Evolutionary conservation across 92 coral and sea anemone species (phyloP).

Genomic region (Metridium senile): DNA sequence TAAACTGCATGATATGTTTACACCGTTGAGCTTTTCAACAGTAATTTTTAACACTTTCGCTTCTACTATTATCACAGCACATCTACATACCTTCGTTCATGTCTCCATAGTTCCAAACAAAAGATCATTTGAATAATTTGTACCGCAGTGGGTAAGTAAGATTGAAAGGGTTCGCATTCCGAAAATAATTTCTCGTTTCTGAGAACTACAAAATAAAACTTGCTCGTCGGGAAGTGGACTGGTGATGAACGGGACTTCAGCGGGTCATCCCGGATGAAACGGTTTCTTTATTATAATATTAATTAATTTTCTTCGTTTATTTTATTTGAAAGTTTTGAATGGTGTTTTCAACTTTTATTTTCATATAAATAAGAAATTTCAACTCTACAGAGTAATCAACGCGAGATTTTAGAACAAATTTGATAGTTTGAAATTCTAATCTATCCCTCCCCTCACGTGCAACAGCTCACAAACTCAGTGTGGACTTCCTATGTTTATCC

Average conservation of each 20-base stretch:
- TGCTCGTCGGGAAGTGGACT: conserved; percentile 13
- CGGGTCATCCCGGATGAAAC: no score
- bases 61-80: neutral
- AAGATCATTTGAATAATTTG: conserved; percentile 13
- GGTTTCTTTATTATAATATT: no score
- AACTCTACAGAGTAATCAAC: no score
- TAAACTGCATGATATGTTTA: no score
- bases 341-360: no score
- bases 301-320: no score
- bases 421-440: no score
- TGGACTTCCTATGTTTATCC: conserved; percentile 22
- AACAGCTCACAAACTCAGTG: no score
- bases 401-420: no score
- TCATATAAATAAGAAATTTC: no score
- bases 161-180: conserved; percentile 2
- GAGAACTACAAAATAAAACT: conserved; percentile 11
- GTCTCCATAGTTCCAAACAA: conserved; percentile 8
- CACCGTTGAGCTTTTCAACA: neutral
- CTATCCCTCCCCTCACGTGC: no score
- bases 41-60: neutral
- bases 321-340: no score
- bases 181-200: conserved; percentile 16
- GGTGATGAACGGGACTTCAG: conserved; percentile 16
- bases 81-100: conserved; percentile 26
- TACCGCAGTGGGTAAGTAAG: neutral